Evolutionary conservation across 2,797 vertebrate species (phyloP).

Genomic region (Chiroxiphia lanceolata): DNA sequence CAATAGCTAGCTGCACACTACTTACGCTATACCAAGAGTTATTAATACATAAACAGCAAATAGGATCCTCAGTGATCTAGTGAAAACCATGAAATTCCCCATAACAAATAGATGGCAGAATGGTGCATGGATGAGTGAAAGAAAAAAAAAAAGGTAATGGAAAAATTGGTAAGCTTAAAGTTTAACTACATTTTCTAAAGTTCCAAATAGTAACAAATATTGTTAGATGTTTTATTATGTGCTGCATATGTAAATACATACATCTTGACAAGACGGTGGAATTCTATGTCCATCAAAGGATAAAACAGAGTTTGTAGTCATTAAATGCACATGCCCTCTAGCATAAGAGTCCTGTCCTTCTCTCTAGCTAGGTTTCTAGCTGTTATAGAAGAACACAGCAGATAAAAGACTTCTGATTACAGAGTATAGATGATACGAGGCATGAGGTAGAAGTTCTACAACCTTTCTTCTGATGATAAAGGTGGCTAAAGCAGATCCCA

Average conservation of each 20-base stretch:
- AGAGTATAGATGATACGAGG: not conserved
- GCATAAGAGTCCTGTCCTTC: not conserved
- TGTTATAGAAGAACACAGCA: not conserved
- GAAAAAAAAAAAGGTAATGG: fast-evolving
- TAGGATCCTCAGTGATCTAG: not conserved
- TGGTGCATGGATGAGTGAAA: fast-evolving
- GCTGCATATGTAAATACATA: not conserved
- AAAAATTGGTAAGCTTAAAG: not conserved
- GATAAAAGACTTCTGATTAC: not conserved
- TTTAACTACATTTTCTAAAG: not conserved
- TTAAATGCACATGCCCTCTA: not conserved
- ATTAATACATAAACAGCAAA: not conserved
- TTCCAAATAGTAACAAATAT: not conserved
- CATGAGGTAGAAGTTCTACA: not conserved
- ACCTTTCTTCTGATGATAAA: not conserved
- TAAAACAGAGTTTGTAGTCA: not conserved
- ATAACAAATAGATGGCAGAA: not conserved
- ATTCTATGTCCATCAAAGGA: not conserved
- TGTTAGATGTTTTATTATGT: not conserved
- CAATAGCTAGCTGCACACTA: not conserved
- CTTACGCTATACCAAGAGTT: not conserved
- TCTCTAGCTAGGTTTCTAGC: not conserved
- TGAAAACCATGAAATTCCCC: not conserved
- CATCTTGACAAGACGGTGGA: not conserved
- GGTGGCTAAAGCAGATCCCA: not conserved